phyloP scores from a whole-genome alignment of 2,797 vertebrate species.

The Novumbra hubbsi region DNA sequence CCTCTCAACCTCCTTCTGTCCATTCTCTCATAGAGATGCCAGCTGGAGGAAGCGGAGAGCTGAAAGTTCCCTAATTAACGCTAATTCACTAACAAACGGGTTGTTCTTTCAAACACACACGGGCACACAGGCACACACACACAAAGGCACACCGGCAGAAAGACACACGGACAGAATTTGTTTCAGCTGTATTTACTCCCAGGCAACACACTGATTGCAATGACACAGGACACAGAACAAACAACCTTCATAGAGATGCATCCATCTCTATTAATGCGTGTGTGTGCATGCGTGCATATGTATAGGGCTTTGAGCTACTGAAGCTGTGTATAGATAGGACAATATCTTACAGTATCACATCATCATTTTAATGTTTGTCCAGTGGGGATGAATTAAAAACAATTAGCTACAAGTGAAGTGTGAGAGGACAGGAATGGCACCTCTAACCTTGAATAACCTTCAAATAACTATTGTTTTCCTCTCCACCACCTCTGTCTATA shows the following conservation, averaged over 20 bases:
- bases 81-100: conserved; percentile 82
- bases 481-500: too few relatives aligned
- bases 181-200: conserved; percentile 78
- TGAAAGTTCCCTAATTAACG: conserved; percentile 81
- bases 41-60: conserved; percentile 81
- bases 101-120: conserved; percentile 67
- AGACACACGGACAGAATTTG: conserved; percentile 39
- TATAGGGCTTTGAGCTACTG: too few relatives aligned
- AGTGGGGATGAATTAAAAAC: too few relatives aligned
- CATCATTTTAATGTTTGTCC: too few relatives aligned
- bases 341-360: too few relatives aligned
- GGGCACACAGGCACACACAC: neutral
- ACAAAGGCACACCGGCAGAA: neutral
- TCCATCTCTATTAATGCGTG: conserved; percentile 57
- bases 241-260: conserved; percentile 75
- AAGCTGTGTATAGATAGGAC: too few relatives aligned
- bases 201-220: conserved; percentile 78
- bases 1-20: conserved; percentile 1
- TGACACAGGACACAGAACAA: conserved; percentile 74
- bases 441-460: too few relatives aligned
- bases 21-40: conserved; percentile 21
- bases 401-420: too few relatives aligned
- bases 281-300: neutral
- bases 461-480: too few relatives aligned
- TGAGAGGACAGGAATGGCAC: too few relatives aligned